Evolutionary conservation across 2,113 vertebrate species (phyloP), one percentile per base, ranked within the genome.

Genomic region (Gasterosteus aculeatus): DNA sequence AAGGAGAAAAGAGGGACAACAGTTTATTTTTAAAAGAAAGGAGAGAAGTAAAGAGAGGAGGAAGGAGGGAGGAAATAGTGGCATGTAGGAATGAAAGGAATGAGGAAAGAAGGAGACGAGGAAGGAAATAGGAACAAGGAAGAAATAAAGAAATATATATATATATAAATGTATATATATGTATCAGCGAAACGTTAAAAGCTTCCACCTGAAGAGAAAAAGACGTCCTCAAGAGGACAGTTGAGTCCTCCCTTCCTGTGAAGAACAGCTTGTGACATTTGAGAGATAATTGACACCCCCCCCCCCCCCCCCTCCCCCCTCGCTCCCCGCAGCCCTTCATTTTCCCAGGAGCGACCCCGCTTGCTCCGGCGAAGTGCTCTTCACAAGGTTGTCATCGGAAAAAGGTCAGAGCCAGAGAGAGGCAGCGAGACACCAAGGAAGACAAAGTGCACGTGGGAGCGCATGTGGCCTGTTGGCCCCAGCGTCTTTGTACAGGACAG

Each of bases 241-340:
- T 44, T 57, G 64, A 82, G 51, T 75, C 47, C 26, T 64, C 61
- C 51, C n/a, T 56, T 47, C 54, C 46, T 75, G 69, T 80, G 68
- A 76, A 71, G 84, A 81, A 65, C 87, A 89, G 80, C 84, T 83
- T 80, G 79, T 90, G 88, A 90, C 89, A 91, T 92, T 90, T 91
- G 47, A 85, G 66, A 81, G 73, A 87, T 91, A 90, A 92, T 88
- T 88, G 85, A 87, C 59, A 68, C 64, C 26, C 29, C 14, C 7
- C 29, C 19, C 18, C 14, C 33, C 41, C 59, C 64, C n/a, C 11
- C 59, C 39, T n/a, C n/a, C n/a, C n/a, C 72, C 75, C 49, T 69
- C n/a, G 53, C 67, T 82, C 85, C 81, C 81, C 31, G 53, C 82
- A 80, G 76, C 72, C 69, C 80, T 75, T 72, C 72, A 73, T 74